A percentile compares a stretch with the other conserved stretches of the same genome.
phyloP scores from a whole-genome alignment of 2,888 invertebrate species.

The Xiphydria camelus region DNA sequence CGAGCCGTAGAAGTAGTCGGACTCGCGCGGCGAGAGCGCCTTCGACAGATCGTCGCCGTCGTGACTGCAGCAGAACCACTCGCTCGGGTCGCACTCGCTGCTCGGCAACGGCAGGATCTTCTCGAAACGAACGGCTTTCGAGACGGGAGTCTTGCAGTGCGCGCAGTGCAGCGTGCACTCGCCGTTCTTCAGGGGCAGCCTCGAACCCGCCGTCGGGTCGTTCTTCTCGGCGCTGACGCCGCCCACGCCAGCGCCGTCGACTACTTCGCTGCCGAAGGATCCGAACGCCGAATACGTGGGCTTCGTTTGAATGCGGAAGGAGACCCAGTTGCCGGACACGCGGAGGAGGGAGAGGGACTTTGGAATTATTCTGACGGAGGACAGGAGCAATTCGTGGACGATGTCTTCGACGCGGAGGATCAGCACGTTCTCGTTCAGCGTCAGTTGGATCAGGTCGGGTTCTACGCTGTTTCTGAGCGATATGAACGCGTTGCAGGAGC shows the following conservation, averaged over 20 bases:
- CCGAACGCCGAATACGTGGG: conserved; percentile 40
- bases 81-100: conserved; percentile 44
- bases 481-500: conserved; percentile 47
- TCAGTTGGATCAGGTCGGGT: conserved; percentile 32
- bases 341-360: conserved; percentile 43
- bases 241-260: conserved; percentile 23
- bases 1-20: conserved; percentile 47
- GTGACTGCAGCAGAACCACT: conserved; percentile 53
- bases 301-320: conserved; percentile 47
- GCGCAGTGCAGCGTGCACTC: conserved; percentile 35
- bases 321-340: conserved; percentile 44
- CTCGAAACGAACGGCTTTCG: conserved; percentile 34
- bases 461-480: conserved; percentile 29
- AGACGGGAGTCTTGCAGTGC: conserved; percentile 43
- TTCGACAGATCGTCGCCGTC: conserved; percentile 22
- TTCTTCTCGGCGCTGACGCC: conserved; percentile 12
- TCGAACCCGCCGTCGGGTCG: conserved; percentile 13
- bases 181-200: conserved; percentile 29
- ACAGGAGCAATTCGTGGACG: conserved; percentile 31
- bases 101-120: conserved; percentile 48
- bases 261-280: conserved; percentile 43
- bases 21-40: conserved; percentile 33
- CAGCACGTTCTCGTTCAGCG: conserved; percentile 40
- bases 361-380: conserved; percentile 42
- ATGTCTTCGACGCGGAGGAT: conserved; percentile 31